Percentiles rank a stretch among this genome's conserved stretches.
Conservation (phyloP, 2,888 invertebrate species). For the Galerucella nymphaeae region DNA sequence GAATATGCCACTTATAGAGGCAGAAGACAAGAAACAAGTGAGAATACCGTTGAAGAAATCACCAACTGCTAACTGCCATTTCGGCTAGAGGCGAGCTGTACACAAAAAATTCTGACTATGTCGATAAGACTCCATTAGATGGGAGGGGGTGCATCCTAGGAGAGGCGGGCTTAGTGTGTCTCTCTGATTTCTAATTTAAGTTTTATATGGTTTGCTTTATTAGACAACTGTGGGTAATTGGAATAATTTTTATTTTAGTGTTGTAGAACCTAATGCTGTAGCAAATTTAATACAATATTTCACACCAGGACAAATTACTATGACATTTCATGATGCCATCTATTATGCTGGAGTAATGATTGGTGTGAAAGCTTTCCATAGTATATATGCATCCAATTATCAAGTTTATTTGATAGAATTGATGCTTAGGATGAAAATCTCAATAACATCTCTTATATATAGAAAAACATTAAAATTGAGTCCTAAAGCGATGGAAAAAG, state of each 20-base stretch:
- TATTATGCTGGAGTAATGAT: conserved; percentile 77
- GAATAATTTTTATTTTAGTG: conserved; percentile 62
- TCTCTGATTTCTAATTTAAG: no score
- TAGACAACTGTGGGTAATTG: neutral
- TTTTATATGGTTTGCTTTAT: no score
- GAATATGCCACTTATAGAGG: no score
- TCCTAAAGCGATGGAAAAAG: conserved; percentile 46
- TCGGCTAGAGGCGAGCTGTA: no score
- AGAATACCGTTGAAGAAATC: no score
- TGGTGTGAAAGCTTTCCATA: conserved; percentile 71
- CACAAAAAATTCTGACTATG: no score
- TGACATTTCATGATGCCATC: conserved; percentile 71
- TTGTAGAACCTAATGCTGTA: conserved; percentile 73
- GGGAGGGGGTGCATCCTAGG: no score
- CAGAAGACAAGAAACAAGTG: no score
- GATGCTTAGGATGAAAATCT: conserved; percentile 84
- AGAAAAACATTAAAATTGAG: conserved; percentile 55
- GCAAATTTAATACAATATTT: conserved; percentile 78
- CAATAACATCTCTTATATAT: conserved; percentile 85
- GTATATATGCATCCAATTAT: conserved; percentile 81
- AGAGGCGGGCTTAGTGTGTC: no score
- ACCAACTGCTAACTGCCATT: no score
- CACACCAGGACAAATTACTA: conserved; percentile 66
- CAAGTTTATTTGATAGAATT: conserved; percentile 75
- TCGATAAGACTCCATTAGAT: no score